Evolutionary conservation across 2,113 vertebrate genomes (phyloP), one percentile per base, ranked within the genome.

Genomic region (human (Homo sapiens)): DNA sequence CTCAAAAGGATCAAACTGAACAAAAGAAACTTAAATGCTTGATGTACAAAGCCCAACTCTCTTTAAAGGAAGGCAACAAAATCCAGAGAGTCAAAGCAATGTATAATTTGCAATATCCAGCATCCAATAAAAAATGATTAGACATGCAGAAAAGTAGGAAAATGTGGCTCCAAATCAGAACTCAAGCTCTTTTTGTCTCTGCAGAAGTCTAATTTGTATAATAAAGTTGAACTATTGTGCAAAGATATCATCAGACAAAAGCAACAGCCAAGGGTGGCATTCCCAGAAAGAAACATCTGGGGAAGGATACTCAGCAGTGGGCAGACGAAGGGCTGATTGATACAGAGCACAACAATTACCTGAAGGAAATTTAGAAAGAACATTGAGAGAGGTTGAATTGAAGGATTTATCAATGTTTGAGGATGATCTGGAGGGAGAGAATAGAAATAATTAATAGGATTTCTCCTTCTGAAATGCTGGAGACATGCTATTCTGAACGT

Each of bases 31-130:
- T 48, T 43, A 66, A 83, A 32, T 38, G 0, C 23, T 81, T 88
- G 22, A 23, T 78, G 32, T 82, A 59, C 5, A 38, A 93, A 96
- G 27, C 22, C 40, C n/a, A 89, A 73, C 35, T 85, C 38, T 96
- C 68, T 88, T 92, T 70, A 96, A 95, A 85, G 17, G 38, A 95
- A 88, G 30, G 59, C 7, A 83, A 90, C 43, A 94, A 87, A 96
- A 66, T 91, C 66, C 64, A 94, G 43, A 96, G 3, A 66, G 8
- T 35, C 10, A 81, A 43, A 64, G 61, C 70, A 84, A 75, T 82
- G 45, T 66, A 70, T 75, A 43, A 61, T 52, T 87, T 79, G 18
- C 32, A 82, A 93, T 89, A 78, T 68, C 40, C 8, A 92, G 48
- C 45, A 94, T 43, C n/a, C 50, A 89, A 27, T 72, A 88, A 93